phyloP scores from a whole-genome alignment of 2,797 vertebrate species.

The Pseudochirops cupreus region DNA sequence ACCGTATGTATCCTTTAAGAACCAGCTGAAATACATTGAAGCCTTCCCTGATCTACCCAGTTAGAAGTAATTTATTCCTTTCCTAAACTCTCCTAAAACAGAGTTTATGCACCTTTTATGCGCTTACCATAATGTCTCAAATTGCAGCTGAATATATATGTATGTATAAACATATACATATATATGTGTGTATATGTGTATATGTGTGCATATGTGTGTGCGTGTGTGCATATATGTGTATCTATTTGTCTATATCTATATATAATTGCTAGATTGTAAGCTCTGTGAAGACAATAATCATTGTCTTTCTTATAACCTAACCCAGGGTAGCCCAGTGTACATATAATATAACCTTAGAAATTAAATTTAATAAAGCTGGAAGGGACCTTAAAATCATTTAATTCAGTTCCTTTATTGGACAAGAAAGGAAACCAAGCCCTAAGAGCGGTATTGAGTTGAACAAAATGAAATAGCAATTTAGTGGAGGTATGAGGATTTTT shows the following conservation, averaged over 20 bases:
- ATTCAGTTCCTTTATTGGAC: not conserved
- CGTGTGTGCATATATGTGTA: too few relatives aligned
- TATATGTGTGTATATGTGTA: too few relatives aligned
- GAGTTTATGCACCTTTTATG: not conserved
- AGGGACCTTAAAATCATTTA: not conserved
- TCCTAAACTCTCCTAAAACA: not conserved
- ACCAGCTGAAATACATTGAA: not conserved
- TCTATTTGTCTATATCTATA: too few relatives aligned
- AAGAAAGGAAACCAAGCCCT: not conserved
- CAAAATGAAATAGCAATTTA: not conserved
- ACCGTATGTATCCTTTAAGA: not conserved
- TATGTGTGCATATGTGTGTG: too few relatives aligned
- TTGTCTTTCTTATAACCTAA: not conserved
- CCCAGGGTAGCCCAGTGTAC: not conserved
- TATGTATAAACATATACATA: too few relatives aligned
- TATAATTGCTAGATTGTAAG: not conserved
- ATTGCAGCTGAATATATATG: not conserved
- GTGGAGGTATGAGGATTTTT: not conserved
- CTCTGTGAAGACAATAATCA: not conserved
- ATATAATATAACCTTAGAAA: not conserved
- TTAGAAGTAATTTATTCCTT: not conserved
- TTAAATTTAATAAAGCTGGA: not conserved
- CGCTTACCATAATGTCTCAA: not conserved
- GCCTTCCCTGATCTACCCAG: not conserved
- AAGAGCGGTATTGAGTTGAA: rapidly evolving